A percentile compares a stretch with the other conserved stretches of the same genome.
phyloP scores from a whole-genome alignment of 1,140 invertebrate species.

The Drosophila littoralis region DNA sequence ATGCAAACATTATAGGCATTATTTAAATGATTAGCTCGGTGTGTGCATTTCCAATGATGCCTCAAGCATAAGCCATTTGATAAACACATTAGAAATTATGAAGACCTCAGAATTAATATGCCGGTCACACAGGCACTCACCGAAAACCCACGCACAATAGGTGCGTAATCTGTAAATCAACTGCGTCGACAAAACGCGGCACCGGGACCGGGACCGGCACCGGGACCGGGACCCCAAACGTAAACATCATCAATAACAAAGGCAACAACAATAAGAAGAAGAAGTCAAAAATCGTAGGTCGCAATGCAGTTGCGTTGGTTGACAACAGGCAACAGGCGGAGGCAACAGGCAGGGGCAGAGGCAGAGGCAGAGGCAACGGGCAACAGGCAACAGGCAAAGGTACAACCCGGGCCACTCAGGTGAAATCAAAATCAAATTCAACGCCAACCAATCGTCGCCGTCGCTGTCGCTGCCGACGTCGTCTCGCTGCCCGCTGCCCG shows the following conservation, averaged over 20 bases:
- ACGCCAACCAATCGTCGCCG: conserved; percentile 63
- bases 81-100: conserved; percentile 78
- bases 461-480: conserved; percentile 22
- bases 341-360: background rate
- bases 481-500: conserved; percentile 6
- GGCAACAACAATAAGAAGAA: conserved; percentile 41
- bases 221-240: conserved; percentile 35
- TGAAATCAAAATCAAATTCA: conserved; percentile 84
- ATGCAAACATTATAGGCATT: too few species aligned
- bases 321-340: conserved; percentile 51
- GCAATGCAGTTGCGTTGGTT: conserved; percentile 59
- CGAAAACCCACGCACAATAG: conserved; percentile 65
- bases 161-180: conserved; percentile 78
- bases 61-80: conserved; percentile 51
- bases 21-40: too few species aligned
- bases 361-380: background rate
- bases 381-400: conserved; percentile 31
- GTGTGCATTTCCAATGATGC: conserved; percentile 1
- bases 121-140: conserved; percentile 59
- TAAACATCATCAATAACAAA: conserved; percentile 81
- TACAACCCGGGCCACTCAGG: conserved; percentile 73
- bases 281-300: conserved; percentile 64
- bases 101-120: conserved; percentile 73
- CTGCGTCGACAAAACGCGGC: conserved; percentile 31
- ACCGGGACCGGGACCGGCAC: too few species aligned